A percentile compares a stretch with the other conserved stretches of the same genome.
Conservation (phyloP, 2,797 vertebrate genomes). For the Bovichtus variegatus region DNA sequence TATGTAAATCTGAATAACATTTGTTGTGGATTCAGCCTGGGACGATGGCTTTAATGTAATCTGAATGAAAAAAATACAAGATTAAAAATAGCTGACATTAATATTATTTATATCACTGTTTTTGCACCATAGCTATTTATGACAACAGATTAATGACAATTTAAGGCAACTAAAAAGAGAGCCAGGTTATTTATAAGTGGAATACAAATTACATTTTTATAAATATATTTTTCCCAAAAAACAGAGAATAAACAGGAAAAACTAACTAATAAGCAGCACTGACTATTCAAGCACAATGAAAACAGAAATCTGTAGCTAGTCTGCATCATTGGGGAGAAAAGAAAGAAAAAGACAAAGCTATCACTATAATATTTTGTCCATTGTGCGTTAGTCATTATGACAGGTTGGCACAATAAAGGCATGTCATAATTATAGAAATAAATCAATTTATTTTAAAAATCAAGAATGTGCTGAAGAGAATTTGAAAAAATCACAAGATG, state of each 20-base stretch:
- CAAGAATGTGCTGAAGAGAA: conserved; percentile 14
- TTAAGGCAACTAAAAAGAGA: conserved; percentile 25
- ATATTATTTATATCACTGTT: conserved; percentile 55
- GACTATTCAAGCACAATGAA: not conserved
- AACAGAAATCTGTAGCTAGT: not conserved
- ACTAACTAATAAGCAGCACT: not conserved
- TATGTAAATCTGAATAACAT: conserved; percentile 34
- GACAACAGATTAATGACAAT: conserved; percentile 35
- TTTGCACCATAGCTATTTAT: conserved; percentile 55
- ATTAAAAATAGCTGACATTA: conserved; percentile 60
- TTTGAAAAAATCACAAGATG: conserved; percentile 21
- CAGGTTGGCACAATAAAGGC: not conserved
- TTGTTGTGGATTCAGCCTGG: conserved; percentile 32
- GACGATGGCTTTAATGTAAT: conserved; percentile 23
- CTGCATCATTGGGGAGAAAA: not conserved
- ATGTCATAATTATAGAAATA: not conserved
- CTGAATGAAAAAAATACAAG: conserved; percentile 21
- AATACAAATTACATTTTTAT: conserved; percentile 1
- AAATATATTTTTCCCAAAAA: not conserved
- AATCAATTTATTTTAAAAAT: conserved; percentile 6
- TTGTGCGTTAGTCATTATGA: not conserved
- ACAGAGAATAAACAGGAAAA: conserved; percentile 9
- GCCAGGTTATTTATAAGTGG: conserved; percentile 14
- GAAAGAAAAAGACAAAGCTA: not conserved
- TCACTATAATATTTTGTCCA: not conserved